Base-by-base conservation (phyloP, 2,797 vertebrate genomes). In the Sebastes flavidus region DNA sequence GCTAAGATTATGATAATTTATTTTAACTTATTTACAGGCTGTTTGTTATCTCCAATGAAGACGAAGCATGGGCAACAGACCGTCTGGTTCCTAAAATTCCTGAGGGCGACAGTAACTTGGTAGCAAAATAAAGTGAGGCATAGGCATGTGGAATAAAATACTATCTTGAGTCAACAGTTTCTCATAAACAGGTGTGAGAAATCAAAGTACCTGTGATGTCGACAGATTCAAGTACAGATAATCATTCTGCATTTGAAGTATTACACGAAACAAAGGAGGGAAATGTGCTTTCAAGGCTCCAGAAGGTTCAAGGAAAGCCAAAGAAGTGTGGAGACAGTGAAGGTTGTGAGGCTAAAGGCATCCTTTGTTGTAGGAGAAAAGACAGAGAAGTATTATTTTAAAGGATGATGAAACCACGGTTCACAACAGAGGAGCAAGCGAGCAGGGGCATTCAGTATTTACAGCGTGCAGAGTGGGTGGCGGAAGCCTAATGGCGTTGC, bases 401-500 rank as follows among this genome's bases (percentile, higher is more conserved):
- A 75, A 61, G 67, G 49, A 65, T 24, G 38, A 78, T 70, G 54
- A 82, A 75, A 71, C 13, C 12, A 22, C 3, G 3, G 36, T 69
- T 83, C 52, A 67, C 27, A 60, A 49, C 55, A 75, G 58, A 69
- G 8, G 20, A 78, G 72, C 62, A 27, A 59, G 42, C 1, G 25
- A 72, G 69, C 27, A 54, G 32, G 6, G 16, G 12, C 72, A 86
- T 88, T 75, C 80, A 88, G 76, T 83, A 86, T 89, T 92, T 88
- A 90, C 63, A 2, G 24, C 30, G 46, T 36, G 60, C 34, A 62
- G 72, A 78, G 82, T 82, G 87, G 82, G 84, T 62, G 84, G 78
- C 11, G 13, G 54, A 68, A 68, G 80, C 61, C 80, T 83, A 66
- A 78, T 77, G 76, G 61, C 69, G 36, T 2, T 20, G 81, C 79